Conservation (phyloP, 2,888 invertebrate species). For the Adela reaumurella region DNA sequence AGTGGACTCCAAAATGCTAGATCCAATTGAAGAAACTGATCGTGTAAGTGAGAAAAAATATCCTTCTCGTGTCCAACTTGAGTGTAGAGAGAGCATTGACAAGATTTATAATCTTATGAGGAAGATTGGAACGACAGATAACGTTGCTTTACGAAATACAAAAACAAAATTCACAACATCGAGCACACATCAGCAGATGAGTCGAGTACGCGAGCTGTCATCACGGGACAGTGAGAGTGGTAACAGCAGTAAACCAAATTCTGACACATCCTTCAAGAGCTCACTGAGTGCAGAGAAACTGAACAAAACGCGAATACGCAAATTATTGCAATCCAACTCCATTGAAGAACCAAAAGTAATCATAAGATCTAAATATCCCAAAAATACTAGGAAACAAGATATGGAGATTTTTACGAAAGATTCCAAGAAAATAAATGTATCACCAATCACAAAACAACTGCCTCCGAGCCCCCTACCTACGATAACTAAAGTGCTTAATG, state of each 20-base stretch:
- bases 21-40: conserved; percentile 13
- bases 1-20: conserved; percentile 2
- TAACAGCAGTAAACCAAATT: conserved; percentile 30
- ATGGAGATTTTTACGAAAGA: conserved; percentile 22
- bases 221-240: conserved; percentile 30
- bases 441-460: conserved; percentile 14
- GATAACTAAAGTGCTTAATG: conserved; percentile 37
- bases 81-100: conserved; percentile 39
- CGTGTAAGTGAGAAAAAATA: conserved; percentile 9
- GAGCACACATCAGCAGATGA: conserved; percentile 2
- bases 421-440: conserved; percentile 16
- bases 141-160: conserved; percentile 12
- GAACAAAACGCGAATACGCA: conserved; percentile 9
- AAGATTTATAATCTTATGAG: conserved; percentile 39
- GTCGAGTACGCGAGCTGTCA: conserved; percentile 14
- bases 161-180: conserved; percentile 10
- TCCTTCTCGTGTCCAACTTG: conserved; percentile 15
- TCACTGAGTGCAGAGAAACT: conserved; percentile 24
- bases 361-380: conserved; percentile 24
- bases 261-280: conserved; percentile 25
- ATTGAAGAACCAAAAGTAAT: conserved; percentile 29
- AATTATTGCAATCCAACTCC: conserved; percentile 7
- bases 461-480: conserved; percentile 35
- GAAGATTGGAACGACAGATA: conserved; percentile 20
- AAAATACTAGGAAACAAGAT: conserved; percentile 14